Percentiles rank a stretch among this genome's conserved stretches.
Conservation (phyloP, 2,797 vertebrate genomes). For the Chaunax sp. region DNA sequence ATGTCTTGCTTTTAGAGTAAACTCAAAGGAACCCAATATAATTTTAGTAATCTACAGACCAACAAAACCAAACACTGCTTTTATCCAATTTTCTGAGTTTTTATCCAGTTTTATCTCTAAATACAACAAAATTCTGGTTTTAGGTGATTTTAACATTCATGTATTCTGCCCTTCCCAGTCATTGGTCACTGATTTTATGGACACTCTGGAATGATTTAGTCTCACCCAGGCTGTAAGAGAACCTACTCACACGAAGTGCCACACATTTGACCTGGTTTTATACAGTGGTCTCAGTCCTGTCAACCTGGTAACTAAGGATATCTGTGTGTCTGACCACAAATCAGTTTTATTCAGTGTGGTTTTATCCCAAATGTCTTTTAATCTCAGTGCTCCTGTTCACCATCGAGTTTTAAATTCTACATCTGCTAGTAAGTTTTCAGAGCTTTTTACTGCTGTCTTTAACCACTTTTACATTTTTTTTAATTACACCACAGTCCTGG, state of each 20-base stretch:
- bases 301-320: not conserved
- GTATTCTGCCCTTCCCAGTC: not conserved
- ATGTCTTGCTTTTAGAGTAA: too few relatives aligned
- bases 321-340: not conserved
- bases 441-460: constrained; percentile 1
- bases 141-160: too few relatives aligned
- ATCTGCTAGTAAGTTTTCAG: not conserved
- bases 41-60: too few relatives aligned
- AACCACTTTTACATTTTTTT: not conserved
- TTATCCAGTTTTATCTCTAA: not conserved
- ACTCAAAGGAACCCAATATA: too few relatives aligned
- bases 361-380: not conserved
- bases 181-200: too few relatives aligned
- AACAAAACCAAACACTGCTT: too few relatives aligned
- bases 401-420: not conserved
- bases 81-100: too few relatives aligned
- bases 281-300: not conserved
- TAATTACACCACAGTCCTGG: not conserved
- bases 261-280: not conserved
- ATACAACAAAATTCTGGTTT: not conserved
- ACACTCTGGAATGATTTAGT: not conserved
- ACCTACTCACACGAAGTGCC: not conserved
- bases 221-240: not conserved
- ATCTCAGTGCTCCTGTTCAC: too few relatives aligned
- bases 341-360: constrained; percentile 1